phyloP scores from a whole-genome alignment of 2,888 invertebrate species.

The Caenorhabditis macrosperma region DNA sequence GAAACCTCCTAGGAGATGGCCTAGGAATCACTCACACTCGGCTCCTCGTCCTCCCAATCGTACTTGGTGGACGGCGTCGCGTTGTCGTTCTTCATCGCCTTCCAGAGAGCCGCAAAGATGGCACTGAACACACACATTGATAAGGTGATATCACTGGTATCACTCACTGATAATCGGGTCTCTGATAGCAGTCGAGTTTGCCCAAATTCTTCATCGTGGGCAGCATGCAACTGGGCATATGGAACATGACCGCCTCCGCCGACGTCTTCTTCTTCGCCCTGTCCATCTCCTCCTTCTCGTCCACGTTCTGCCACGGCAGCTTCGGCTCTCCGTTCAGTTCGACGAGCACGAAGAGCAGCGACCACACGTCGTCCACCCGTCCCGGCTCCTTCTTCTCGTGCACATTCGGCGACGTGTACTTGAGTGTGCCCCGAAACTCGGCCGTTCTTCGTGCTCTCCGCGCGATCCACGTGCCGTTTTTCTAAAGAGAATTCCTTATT shows the following conservation, averaged over 20 bases:
- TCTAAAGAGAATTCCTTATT: background rate
- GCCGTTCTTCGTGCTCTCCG: conserved; percentile 68
- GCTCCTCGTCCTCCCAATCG: conserved; percentile 39
- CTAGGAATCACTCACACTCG: conserved; percentile 19
- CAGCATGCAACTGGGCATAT: conserved; percentile 63
- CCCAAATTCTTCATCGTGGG: conserved; percentile 60
- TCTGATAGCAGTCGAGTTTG: conserved; percentile 63
- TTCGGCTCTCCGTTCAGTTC: conserved; percentile 84
- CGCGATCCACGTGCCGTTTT: conserved; percentile 56
- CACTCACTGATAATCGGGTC: conserved; percentile 66
- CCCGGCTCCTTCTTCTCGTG: conserved; percentile 71
- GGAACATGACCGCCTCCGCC: conserved; percentile 57
- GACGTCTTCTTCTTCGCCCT: conserved; percentile 60
- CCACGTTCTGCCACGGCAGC: conserved; percentile 73
- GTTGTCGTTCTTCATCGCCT: conserved; percentile 45
- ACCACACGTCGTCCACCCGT: conserved; percentile 61
- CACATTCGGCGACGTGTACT: conserved; percentile 72
- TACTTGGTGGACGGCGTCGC: conserved; percentile 27
- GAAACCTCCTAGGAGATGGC: no score
- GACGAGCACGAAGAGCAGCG: conserved; percentile 65
- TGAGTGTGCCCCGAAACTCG: conserved; percentile 75
- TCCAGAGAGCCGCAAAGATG: conserved; percentile 31
- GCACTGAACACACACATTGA: no score
- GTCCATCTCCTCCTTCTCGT: conserved; percentile 56
- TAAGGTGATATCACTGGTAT: background rate